Base-by-base conservation (phyloP, 2,888 invertebrate genomes). In the Thymelicus acteon region DNA sequence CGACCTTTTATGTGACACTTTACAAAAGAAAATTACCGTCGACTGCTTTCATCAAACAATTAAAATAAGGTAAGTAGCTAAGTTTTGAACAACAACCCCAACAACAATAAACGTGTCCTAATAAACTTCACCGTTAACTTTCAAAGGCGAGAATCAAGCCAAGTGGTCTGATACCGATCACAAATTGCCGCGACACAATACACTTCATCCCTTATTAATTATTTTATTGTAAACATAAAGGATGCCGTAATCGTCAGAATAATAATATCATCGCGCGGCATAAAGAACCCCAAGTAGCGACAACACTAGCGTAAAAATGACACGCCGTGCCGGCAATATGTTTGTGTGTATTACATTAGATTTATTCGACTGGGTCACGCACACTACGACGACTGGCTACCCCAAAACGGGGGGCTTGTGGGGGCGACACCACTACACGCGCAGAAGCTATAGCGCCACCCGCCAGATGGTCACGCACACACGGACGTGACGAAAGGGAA, bases 271-370 rank as follows among this genome's bases (percentile, higher is more conserved):
- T 89, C 91, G 89, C 89, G 85, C 85, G 88, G 86, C 87, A 89
- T 92, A 92, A 90, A 93, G 92, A 91, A 92, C 91, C 92, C 92
- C 88, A 88, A 91, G 90, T 90, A 91, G 88, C 89, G 88, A 82
- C 89, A 92, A 93, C 93, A 93, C 93, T 91, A 89, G 92, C 93
- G 92, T 92, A 93, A 93, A 93, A 92, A 92, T 93, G 91, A 92
- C 91, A 92, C 90, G 88, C 84, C 89, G 86, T 85, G 86, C 88
- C 85, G 89, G 88, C 92, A 92, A 92, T 93, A 92, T 92, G 93
- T 92, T 92, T 92, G 92, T 92, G 89, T 93, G 93, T 90, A 90
- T 88, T 85, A 83, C 83, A 88, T 91, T 92, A 91, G 91, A 93
- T 93, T 93, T 93, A 92, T 93, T 91, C 89, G 92, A 92, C 90